Percentiles rank a stretch among this genome's conserved stretches.
phyloP scores from a whole-genome alignment of 1,140 invertebrate species.

The Aphelenchoides besseyi region DNA sequence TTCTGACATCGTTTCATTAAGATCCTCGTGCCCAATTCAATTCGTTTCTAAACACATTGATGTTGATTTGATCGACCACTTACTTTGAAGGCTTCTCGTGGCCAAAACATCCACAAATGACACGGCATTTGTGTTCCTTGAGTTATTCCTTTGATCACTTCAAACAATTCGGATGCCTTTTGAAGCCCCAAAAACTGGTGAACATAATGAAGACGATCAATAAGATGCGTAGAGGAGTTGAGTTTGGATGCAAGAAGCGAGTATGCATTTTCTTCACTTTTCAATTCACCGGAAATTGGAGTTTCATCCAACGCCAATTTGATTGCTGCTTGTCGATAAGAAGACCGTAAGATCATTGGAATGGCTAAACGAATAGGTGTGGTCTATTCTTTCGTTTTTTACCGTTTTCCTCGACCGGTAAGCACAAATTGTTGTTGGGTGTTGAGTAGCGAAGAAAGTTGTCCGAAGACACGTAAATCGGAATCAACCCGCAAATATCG shows the following conservation, averaged over 20 bases:
- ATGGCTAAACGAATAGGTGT: constrained; percentile 21
- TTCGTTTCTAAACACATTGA: constrained; percentile 36
- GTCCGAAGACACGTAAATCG: constrained; percentile 53
- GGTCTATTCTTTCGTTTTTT: not conserved
- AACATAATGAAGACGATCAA: not conserved
- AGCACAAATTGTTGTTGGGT: not conserved
- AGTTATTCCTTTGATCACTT: not conserved
- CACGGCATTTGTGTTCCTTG: constrained; percentile 25
- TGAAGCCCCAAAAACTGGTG: not conserved
- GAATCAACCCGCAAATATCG: constrained; percentile 58
- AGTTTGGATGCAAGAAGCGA: not conserved
- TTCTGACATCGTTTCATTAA: constrained; percentile 35
- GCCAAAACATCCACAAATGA: constrained; percentile 24
- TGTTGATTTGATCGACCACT: too few relatives aligned
- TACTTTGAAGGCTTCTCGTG: constrained; percentile 2
- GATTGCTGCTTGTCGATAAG: not conserved
- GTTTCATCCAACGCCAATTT: constrained; percentile 6
- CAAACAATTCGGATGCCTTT: not conserved
- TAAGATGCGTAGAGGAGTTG: not conserved
- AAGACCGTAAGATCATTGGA: not conserved
- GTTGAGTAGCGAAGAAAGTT: constrained; percentile 40
- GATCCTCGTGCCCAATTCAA: constrained; percentile 38
- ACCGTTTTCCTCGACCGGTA: not conserved
- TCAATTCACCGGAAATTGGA: not conserved
- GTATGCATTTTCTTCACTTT: not conserved